A percentile compares a stretch with the other conserved stretches of the same genome.
Evolutionary conservation across 2,888 invertebrate genomes (phyloP).

Genomic region (Muschampia plurimacula): DNA sequence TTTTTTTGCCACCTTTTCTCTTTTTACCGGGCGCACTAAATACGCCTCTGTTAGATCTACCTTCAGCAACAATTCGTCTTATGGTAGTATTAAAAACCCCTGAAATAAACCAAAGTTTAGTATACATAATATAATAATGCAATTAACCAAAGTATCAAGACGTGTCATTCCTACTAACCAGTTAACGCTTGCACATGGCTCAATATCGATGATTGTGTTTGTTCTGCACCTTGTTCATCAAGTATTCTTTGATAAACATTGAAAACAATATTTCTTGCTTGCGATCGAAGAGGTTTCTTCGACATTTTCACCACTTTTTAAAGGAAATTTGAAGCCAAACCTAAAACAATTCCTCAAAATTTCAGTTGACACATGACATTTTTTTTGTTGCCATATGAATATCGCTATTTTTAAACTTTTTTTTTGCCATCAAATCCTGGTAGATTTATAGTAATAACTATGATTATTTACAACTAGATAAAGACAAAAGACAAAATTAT

Average conservation of each 20-base stretch:
- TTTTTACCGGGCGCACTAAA: constrained; percentile 33
- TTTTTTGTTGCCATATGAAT: no score
- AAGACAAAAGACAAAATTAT: no score
- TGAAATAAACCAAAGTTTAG: constrained; percentile 38
- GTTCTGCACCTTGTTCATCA: constrained; percentile 30
- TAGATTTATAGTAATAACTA: no score
- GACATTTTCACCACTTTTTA: background rate
- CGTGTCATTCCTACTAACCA: constrained; percentile 38
- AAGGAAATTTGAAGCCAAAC: background rate
- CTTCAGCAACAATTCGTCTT: constrained; percentile 28
- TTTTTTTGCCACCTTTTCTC: constrained; percentile 26
- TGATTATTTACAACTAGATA: no score
- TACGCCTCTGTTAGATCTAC: constrained; percentile 25
- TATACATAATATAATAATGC: constrained; percentile 12
- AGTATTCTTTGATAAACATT: background rate
- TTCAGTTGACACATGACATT: no score
- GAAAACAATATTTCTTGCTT: no score
- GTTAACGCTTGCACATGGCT: constrained; percentile 37
- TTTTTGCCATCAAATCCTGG: no score
- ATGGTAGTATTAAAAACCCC: constrained; percentile 30
- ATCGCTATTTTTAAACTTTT: no score
- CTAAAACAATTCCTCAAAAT: no score
- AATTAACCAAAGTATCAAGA: constrained; percentile 26
- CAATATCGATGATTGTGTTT: constrained; percentile 39
- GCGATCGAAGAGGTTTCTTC: background rate